These are phyloP conservation scores for Neopelma chrysocephalum DNA, from an alignment of 2,797 vertebrate species.

Conservation along the genomic window DNA sequence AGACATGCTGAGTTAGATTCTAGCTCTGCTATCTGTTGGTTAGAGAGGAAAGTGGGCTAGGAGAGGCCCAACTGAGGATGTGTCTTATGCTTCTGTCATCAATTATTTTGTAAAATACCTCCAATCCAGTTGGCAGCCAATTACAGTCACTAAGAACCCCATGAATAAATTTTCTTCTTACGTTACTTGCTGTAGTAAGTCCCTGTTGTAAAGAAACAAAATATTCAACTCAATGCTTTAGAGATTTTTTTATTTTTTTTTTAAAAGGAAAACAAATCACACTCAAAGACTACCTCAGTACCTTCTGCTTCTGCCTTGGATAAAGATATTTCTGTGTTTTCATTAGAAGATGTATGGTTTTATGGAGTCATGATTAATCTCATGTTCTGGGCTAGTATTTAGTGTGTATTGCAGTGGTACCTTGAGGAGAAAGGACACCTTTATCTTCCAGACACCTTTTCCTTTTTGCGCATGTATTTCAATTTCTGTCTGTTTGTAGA, in stretches of 20 bases:
- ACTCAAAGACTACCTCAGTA: neutral
- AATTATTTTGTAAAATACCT: slow-evolving; percentile 38
- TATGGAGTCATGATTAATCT: slow-evolving; percentile 47
- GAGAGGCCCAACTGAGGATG: neutral
- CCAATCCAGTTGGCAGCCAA: slow-evolving; percentile 14
- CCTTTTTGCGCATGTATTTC: neutral
- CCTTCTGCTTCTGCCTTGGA: neutral
- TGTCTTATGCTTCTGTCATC: neutral
- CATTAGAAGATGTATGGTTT: slow-evolving; percentile 43
- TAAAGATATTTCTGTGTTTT: slow-evolving; percentile 39
- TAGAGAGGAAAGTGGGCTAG: neutral
- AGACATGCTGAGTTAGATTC: neutral
- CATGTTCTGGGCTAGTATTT: neutral
- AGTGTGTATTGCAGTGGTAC: neutral
- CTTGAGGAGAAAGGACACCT: neutral
- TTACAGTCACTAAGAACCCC: slow-evolving; percentile 8
- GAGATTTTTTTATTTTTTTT: neutral
- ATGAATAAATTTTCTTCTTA: slow-evolving; percentile 31
- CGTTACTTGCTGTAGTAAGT: slow-evolving; percentile 11
- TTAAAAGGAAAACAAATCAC: slow-evolving; percentile 23
- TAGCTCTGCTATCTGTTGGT: neutral
- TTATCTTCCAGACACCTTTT: neutral
- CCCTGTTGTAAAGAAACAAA: neutral
- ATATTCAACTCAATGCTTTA: slow-evolving; percentile 20
- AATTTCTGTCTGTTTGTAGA: neutral